A percentile compares a stretch with the other conserved stretches of the same genome.
Conservation (phyloP, 2,797 vertebrate species). For the Sebastes hopkinsi region DNA sequence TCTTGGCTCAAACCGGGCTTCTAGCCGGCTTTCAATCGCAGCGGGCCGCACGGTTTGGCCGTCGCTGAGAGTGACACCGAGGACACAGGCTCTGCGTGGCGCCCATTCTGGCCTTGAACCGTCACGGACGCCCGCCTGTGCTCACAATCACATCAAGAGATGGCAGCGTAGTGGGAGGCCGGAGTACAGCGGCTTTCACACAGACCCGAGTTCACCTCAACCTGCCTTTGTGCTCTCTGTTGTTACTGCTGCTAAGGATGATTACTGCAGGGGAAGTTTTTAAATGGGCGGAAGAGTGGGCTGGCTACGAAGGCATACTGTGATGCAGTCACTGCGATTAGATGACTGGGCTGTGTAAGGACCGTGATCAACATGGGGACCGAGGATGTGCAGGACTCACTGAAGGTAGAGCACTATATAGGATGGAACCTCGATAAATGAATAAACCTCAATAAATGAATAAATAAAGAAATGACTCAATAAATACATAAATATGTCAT, state of each 20-base stretch:
- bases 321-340: constrained; percentile 1
- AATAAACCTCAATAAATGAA: too few relatives aligned
- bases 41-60: background rate
- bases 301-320: background rate
- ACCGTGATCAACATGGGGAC: background rate
- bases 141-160: constrained; percentile 57
- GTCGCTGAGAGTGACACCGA: constrained; percentile 33
- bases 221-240: constrained; percentile 24
- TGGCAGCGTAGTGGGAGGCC: constrained; percentile 15
- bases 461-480: too few relatives aligned
- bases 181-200: constrained; percentile 32
- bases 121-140: constrained; percentile 16
- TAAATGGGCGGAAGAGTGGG: constrained; percentile 25
- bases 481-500: too few relatives aligned
- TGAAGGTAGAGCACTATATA: background rate
- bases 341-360: background rate
- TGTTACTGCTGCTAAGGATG: constrained; percentile 2
- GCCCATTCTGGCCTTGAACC: constrained; percentile 31
- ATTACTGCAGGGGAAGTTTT: constrained; percentile 38
- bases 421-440: too few relatives aligned
- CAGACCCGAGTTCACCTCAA: constrained; percentile 37
- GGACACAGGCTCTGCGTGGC: constrained; percentile 44
- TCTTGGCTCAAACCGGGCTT: constrained; percentile 11
- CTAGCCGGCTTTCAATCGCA: constrained; percentile 27
- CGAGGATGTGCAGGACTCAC: background rate